Percentiles rank a stretch among this genome's conserved stretches.
These are phyloP conservation scores for Antheraea mylitta DNA, from an alignment of 1,140 invertebrate species.

Conservation along the genomic window DNA sequence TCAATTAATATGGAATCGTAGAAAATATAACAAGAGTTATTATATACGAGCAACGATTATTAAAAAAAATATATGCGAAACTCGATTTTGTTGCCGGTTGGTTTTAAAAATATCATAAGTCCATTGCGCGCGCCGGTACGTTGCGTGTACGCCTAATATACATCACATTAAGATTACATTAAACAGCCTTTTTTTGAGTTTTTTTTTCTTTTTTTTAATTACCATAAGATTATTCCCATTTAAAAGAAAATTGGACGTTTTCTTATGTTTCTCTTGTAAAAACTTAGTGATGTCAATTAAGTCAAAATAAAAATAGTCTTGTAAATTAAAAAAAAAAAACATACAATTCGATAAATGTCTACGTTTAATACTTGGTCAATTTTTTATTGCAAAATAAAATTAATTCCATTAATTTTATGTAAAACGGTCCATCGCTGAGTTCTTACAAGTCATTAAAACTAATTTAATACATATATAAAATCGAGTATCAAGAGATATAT, in stretches of 20 bases:
- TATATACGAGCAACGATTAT: too few species aligned
- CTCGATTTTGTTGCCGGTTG: neutral
- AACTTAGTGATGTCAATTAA: neutral
- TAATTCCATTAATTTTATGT: too few species aligned
- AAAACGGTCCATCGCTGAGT: neutral
- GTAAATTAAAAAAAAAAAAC: too few species aligned
- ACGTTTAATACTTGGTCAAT: too few species aligned
- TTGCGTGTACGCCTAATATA: constrained; percentile 34
- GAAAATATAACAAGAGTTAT: neutral
- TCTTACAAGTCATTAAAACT: neutral
- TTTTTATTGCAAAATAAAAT: too few species aligned
- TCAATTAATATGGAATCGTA: neutral
- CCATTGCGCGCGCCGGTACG: constrained; percentile 55
- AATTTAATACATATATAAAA: neutral
- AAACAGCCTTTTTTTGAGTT: constrained; percentile 65
- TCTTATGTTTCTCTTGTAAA: neutral
- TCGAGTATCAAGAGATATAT: neutral
- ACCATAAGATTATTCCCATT: neutral
- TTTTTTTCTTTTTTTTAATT: constrained; percentile 39
- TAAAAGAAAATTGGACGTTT: neutral
- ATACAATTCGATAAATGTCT: too few species aligned
- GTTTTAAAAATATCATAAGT: constrained; percentile 27
- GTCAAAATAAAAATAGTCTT: too few species aligned
- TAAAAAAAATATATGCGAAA: neutral
- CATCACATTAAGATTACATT: constrained; percentile 59